phyloP scores from a whole-genome alignment of 2,113 vertebrate genomes.

The Odocoileus hemionus region DNA sequence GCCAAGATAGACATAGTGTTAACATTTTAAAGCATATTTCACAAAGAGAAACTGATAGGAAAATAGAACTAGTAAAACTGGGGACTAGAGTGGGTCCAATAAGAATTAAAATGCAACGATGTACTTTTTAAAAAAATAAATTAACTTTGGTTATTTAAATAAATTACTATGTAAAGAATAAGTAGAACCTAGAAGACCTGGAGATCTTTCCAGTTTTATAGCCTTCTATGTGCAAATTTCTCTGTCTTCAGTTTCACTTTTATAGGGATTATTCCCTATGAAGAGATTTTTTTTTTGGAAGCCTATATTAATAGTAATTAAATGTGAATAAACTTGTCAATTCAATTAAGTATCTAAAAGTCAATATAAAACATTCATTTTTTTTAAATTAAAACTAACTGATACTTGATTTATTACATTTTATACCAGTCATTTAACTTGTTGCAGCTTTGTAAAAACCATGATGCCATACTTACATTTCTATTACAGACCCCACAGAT shows the following conservation, averaged over 20 bases:
- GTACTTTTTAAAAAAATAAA: background rate
- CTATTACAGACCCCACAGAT: slow-evolving; percentile 67
- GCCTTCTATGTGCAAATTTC: background rate
- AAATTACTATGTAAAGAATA: slow-evolving; percentile 5
- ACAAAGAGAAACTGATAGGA: background rate
- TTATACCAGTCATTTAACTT: background rate
- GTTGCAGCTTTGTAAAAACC: background rate
- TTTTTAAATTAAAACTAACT: slow-evolving; percentile 29
- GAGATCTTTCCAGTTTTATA: background rate
- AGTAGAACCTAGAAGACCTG: background rate
- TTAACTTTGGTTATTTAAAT: background rate
- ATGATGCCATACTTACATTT: slow-evolving; percentile 73
- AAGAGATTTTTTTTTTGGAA: background rate
- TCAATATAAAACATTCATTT: slow-evolving; percentile 12
- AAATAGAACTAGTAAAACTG: slow-evolving; percentile 30
- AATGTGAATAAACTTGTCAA: background rate
- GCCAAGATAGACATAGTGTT: background rate
- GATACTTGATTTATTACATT: background rate
- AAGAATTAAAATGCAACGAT: slow-evolving; percentile 10
- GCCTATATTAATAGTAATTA: background rate
- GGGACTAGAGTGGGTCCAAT: background rate
- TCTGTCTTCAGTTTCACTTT: slow-evolving; percentile 3
- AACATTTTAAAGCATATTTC: background rate
- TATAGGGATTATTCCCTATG: background rate
- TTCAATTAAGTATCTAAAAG: background rate